A percentile compares a stretch with the other conserved stretches of the same genome.
Evolutionary conservation across 2,888 invertebrate genomes (phyloP).

Genomic region (Leptinotarsa rubiginosa): DNA sequence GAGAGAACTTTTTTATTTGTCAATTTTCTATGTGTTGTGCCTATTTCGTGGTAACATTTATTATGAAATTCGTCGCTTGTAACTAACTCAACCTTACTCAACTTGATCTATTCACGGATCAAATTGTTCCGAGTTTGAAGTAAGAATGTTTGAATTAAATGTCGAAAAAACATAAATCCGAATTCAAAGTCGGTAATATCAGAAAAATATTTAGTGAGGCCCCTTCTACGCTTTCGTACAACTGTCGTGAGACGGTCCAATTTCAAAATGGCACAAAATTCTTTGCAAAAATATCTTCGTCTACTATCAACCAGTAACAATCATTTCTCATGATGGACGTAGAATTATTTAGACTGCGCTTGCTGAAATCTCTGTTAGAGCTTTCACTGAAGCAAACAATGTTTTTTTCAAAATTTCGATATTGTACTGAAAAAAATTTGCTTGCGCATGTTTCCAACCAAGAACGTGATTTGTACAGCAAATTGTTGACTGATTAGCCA

Average conservation of each 20-base stretch:
- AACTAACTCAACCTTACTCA: too few species aligned
- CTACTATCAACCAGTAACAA: slow-evolving; percentile 2
- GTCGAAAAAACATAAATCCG: too few species aligned
- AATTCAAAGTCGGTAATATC: too few species aligned
- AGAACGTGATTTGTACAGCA: slow-evolving; percentile 17
- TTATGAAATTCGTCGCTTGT: too few species aligned
- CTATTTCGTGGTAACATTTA: too few species aligned
- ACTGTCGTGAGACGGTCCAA: not conserved
- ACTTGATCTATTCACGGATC: too few species aligned
- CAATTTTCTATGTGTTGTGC: too few species aligned
- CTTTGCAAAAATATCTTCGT: slow-evolving; percentile 1
- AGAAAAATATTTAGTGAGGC: too few species aligned
- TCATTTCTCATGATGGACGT: slow-evolving; percentile 10
- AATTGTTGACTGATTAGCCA: slow-evolving; percentile 21
- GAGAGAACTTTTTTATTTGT: too few species aligned
- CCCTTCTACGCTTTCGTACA: too few species aligned
- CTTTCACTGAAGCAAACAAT: slow-evolving; percentile 11
- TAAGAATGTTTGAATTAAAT: too few species aligned
- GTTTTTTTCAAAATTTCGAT: not conserved
- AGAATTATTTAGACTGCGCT: slow-evolving; percentile 13
- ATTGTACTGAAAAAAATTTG: slow-evolving; percentile 3
- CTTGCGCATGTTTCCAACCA: slow-evolving; percentile 1
- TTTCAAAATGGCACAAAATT: not conserved
- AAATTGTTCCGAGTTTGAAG: too few species aligned
- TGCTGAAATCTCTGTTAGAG: slow-evolving; percentile 17